Evolutionary conservation across 2,888 invertebrate genomes (phyloP).

Genomic region (Papilio protenor): DNA sequence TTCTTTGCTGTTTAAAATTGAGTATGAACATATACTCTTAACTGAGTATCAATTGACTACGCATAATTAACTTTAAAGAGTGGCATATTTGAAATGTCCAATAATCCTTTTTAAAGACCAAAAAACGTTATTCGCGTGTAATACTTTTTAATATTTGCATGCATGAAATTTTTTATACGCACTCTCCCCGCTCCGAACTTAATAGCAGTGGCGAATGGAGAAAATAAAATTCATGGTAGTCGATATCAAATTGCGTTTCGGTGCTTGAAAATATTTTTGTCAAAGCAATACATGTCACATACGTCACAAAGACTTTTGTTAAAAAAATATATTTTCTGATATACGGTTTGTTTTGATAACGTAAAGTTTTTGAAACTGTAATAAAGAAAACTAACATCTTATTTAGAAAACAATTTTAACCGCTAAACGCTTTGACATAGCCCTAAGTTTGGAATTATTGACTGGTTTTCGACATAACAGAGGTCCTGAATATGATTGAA

Average conservation of each 20-base stretch:
- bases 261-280: conserved; percentile 42
- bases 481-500: background rate
- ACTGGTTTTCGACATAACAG: background rate
- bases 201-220: conserved; percentile 37
- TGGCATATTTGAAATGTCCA: too few relatives aligned
- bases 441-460: background rate
- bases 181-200: conserved; percentile 30
- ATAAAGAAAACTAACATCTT: background rate
- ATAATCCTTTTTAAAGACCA: background rate
- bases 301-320: conserved; percentile 17
- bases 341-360: background rate
- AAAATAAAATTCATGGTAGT: conserved; percentile 41
- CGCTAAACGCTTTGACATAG: background rate
- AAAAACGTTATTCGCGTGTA: conserved; percentile 5
- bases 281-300: conserved; percentile 31
- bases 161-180: conserved; percentile 36
- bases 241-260: conserved; percentile 43
- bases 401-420: background rate
- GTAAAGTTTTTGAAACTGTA: background rate
- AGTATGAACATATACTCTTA: background rate
- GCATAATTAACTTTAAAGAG: background rate
- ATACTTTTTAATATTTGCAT: conserved; percentile 24
- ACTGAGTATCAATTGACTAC: background rate
- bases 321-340: background rate
- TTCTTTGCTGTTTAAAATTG: too few relatives aligned